Conservation (phyloP, 2,797 vertebrate species). For the Fratercula arctica region DNA sequence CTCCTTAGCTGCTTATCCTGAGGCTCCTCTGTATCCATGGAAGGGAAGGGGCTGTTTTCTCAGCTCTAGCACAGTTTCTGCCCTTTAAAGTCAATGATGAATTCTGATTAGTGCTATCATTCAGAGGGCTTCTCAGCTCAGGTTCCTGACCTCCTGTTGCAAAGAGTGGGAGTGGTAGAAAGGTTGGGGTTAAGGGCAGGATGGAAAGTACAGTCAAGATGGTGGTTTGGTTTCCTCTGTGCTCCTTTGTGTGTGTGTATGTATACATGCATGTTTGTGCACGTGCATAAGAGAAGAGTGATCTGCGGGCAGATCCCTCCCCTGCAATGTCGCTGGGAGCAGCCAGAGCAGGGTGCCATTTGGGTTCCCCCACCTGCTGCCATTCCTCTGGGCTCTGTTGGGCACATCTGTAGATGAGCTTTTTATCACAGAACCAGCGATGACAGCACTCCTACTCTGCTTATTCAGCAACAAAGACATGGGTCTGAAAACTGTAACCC, state of each 20-base stretch:
- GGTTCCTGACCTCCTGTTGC: not conserved
- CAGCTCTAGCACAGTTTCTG: not conserved
- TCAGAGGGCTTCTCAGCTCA: not conserved
- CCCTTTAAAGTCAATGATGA: not conserved
- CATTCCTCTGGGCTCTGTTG: not conserved
- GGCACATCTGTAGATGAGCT: fast-evolving
- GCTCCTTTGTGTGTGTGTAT: too few species aligned
- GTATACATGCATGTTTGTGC: not conserved
- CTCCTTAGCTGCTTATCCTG: not conserved
- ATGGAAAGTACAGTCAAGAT: not conserved
- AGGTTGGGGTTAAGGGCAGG: not conserved
- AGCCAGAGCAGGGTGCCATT: not conserved
- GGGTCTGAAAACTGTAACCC: not conserved
- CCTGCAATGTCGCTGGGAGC: fast-evolving
- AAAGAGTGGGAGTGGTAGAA: not conserved
- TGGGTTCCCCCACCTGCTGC: not conserved
- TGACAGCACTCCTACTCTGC: not conserved
- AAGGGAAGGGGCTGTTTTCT: not conserved
- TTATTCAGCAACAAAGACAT: not conserved
- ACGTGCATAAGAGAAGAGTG: not conserved
- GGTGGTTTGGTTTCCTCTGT: not conserved
- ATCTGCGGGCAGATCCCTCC: not conserved
- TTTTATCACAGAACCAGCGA: not conserved
- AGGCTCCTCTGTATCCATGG: not conserved
- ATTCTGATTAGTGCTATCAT: not conserved